Base-by-base conservation (phyloP, 2,888 invertebrate species). In the Schizotus pectinicornis region DNA sequence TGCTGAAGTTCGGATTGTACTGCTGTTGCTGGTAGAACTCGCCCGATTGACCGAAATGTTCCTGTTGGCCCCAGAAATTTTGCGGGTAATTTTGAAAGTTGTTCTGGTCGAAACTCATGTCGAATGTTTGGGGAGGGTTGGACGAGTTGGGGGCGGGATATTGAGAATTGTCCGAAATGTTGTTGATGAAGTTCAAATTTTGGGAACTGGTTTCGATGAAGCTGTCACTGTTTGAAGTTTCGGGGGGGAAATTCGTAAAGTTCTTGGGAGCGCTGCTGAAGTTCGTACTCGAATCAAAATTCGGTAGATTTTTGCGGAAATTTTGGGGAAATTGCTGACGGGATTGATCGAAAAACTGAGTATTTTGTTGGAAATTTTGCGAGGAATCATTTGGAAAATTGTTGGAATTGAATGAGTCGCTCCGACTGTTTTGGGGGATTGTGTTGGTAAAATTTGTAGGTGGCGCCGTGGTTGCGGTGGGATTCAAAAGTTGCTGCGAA, bases 1-100 rank as follows among this genome's bases (percentile, higher is more conserved):
- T 68, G 41, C 53, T 57, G 39, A 65, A 59, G 56, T 71, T 71
- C 9, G 70, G 62, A 61, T 75, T 74, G 55, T 67, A 72, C 8
- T 68, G 69, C 37, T 68, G 69, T 50, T 65, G 68, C 9, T 71
- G 70, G 46, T 74, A 56, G 32, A 48, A 57, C 41, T 61, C 60
- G 13, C 60, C 57, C 45, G 57, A 53, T 36, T 62, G 64, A 11
- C 32, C 41, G 22, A 45, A 36, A 35, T 14, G 45, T 34, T 39
- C 51, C 8, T 36, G 49, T 9, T 47, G 63, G 57, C 32, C 34
- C 55, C 35, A 57, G 56, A 22, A 45, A 46, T 41, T 48, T 50
- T 51, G 54, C 61, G 22, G 22, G 7, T 49, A 56, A 13, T 60
- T 60, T 13, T 58, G 55, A 34, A 61, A 47, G 2, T 46, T 39